phyloP scores from a whole-genome alignment of 2,888 invertebrate genomes.

The Urechis unicinctus region DNA sequence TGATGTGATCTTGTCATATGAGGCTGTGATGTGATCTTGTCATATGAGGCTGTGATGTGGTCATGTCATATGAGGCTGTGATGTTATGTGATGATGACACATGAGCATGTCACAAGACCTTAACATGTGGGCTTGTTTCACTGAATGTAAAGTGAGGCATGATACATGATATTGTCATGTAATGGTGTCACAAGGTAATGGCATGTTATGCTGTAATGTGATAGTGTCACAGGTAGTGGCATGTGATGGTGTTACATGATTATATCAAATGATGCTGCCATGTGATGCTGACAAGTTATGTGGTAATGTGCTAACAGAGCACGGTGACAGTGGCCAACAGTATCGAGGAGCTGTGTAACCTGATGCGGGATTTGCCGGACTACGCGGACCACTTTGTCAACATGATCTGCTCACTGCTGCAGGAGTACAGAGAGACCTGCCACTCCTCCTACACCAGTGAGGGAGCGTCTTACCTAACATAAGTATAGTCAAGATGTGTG shows the following conservation, averaged over 20 bases:
- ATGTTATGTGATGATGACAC: no score
- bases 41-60: no score
- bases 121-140: no score
- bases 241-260: neutral
- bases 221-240: neutral
- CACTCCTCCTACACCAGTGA: conserved; percentile 61
- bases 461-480: neutral
- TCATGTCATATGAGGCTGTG: no score
- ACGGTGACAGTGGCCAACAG: conserved; percentile 67
- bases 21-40: no score
- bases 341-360: conserved; percentile 61
- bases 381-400: conserved; percentile 71
- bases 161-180: no score
- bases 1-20: no score
- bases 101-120: no score
- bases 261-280: neutral
- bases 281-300: neutral
- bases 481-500: no score
- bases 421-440: conserved; percentile 70
- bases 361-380: conserved; percentile 67
- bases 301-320: conserved; percentile 55
- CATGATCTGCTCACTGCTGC: conserved; percentile 65
- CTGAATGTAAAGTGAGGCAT: no score
- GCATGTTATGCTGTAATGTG: no score
- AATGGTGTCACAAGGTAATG: no score